Percentiles rank a stretch among this genome's conserved stretches.
Evolutionary conservation across 1,140 invertebrate genomes (phyloP).

Genomic region (Drosophila repletoides): DNA sequence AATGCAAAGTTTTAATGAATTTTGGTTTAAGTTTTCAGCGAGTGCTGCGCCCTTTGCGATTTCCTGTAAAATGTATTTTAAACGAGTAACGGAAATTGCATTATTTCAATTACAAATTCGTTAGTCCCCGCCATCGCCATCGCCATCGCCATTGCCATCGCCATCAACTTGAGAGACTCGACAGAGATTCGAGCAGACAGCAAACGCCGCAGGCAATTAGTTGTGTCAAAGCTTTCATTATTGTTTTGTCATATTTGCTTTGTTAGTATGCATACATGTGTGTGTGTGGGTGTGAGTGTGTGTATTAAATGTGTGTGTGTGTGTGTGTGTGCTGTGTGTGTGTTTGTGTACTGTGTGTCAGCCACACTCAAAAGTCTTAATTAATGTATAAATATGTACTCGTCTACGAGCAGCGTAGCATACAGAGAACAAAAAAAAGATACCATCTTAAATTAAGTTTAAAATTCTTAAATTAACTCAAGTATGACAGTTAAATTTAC

Average conservation of each 20-base stretch:
- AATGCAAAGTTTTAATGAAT: slow-evolving; percentile 81
- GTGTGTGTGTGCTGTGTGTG: slow-evolving; percentile 20
- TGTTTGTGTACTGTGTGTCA: slow-evolving; percentile 47
- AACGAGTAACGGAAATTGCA: slow-evolving; percentile 79
- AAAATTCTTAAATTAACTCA: too few species aligned
- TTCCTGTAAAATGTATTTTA: slow-evolving; percentile 79
- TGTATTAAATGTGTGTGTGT: too few species aligned
- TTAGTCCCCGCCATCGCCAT: slow-evolving; percentile 29
- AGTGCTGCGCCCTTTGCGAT: slow-evolving; percentile 68
- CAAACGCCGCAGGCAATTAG: slow-evolving; percentile 78
- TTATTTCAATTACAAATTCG: slow-evolving; percentile 81
- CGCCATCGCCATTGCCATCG: background rate
- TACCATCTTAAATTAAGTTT: too few species aligned
- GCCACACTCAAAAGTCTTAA: slow-evolving; percentile 74
- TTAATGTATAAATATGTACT: slow-evolving; percentile 73
- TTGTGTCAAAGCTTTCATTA: slow-evolving; percentile 81
- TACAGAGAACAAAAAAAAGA: too few species aligned
- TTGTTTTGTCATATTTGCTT: slow-evolving; percentile 79
- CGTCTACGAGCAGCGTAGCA: background rate
- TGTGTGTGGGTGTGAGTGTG: too few species aligned
- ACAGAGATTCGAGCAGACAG: slow-evolving; percentile 66
- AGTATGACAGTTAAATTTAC: too few species aligned
- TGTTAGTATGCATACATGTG: slow-evolving; percentile 17
- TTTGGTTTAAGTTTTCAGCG: slow-evolving; percentile 79
- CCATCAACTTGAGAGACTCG: slow-evolving; percentile 10